Conservation (phyloP, 2,888 invertebrate genomes). For the Ptilodon capucinus region DNA sequence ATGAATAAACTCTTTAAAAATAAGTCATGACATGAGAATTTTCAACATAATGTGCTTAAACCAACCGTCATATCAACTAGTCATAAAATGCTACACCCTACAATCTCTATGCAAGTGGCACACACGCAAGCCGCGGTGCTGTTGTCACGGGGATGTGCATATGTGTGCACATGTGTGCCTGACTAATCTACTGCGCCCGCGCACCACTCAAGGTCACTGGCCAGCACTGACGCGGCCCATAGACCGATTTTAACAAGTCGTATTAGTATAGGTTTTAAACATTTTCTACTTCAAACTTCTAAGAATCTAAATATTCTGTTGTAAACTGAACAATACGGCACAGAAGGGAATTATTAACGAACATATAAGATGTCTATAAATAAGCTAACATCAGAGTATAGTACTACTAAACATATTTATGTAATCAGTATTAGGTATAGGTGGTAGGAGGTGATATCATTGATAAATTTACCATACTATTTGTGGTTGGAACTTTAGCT, state of each 20-base stretch:
- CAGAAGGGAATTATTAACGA: too few relatives aligned
- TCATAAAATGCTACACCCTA: slow-evolving; percentile 33
- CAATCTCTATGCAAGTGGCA: slow-evolving; percentile 17
- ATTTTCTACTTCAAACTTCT: not conserved
- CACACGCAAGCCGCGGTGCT: slow-evolving; percentile 33
- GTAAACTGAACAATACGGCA: too few relatives aligned
- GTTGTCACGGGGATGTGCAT: slow-evolving; percentile 26
- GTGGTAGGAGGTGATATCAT: too few relatives aligned
- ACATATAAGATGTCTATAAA: too few relatives aligned
- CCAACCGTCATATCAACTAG: slow-evolving; percentile 8
- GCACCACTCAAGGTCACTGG: slow-evolving; percentile 71
- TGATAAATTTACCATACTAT: too few relatives aligned
- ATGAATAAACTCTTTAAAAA: too few relatives aligned
- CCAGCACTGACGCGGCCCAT: slow-evolving; percentile 60
- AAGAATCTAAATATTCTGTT: too few relatives aligned
- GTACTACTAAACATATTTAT: too few relatives aligned
- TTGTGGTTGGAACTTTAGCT: too few relatives aligned
- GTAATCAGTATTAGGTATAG: too few relatives aligned
- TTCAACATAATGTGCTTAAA: not conserved
- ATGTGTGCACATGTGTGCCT: slow-evolving; percentile 44
- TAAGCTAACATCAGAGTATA: too few relatives aligned
- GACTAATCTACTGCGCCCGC: slow-evolving; percentile 67
- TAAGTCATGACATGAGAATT: not conserved
- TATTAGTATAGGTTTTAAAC: slow-evolving; percentile 27
- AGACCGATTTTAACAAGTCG: slow-evolving; percentile 58